These are phyloP conservation scores for Fistularia tabacaria DNA, from an alignment of 2,797 vertebrate species.

Conservation along the genomic window DNA sequence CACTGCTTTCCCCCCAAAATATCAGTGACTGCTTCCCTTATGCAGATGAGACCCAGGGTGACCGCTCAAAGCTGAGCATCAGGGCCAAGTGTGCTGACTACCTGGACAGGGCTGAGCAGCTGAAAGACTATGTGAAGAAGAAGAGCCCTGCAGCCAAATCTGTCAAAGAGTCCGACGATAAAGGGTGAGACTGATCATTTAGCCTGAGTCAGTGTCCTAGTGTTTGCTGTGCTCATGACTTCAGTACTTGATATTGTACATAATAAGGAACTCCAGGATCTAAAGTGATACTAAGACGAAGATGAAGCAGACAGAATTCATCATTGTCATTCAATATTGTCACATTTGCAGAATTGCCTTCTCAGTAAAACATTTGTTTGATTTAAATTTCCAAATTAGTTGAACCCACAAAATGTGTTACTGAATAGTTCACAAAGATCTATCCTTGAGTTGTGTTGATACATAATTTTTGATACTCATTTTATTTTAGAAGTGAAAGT, in stretches of 20 bases:
- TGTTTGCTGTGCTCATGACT: background rate
- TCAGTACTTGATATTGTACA: too few relatives aligned
- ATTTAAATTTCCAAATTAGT: too few relatives aligned
- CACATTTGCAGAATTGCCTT: too few relatives aligned
- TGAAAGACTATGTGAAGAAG: slow-evolving; percentile 89
- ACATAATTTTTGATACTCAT: background rate
- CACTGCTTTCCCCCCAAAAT: background rate
- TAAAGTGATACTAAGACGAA: too few relatives aligned
- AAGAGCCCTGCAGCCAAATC: slow-evolving; percentile 82
- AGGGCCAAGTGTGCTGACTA: slow-evolving; percentile 87
- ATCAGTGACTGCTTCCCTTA: background rate
- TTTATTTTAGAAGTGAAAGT: slow-evolving; percentile 82
- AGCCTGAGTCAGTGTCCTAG: background rate
- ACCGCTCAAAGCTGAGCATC: slow-evolving; percentile 87
- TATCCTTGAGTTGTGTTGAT: too few relatives aligned
- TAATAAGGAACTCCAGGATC: too few relatives aligned
- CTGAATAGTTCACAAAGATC: too few relatives aligned
- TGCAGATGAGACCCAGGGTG: slow-evolving; percentile 86
- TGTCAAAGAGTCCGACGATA: slow-evolving; percentile 86
- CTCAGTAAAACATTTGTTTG: too few relatives aligned
- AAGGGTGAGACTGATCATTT: slow-evolving; percentile 76
- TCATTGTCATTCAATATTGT: too few relatives aligned
- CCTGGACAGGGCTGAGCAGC: slow-evolving; percentile 89
- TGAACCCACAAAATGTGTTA: too few relatives aligned
- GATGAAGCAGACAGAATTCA: too few relatives aligned